Evolutionary conservation across 1,140 invertebrate species (phyloP).

Genomic region (Euschistus heros): DNA sequence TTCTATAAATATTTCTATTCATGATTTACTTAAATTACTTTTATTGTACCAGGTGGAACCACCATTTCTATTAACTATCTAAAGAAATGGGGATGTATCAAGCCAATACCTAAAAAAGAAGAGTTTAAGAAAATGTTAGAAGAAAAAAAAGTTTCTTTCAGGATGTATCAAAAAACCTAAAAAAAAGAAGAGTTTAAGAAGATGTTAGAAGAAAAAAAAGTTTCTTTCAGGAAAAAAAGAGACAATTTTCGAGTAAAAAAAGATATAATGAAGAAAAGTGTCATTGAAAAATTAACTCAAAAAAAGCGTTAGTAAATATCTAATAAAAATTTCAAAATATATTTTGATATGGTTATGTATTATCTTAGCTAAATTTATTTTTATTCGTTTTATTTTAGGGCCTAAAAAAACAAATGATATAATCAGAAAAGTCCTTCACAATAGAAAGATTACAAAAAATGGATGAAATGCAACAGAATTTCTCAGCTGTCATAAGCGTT

Average conservation of each 20-base stretch:
- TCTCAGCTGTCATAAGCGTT: too few species aligned
- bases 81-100: conserved; percentile 53
- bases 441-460: too few species aligned
- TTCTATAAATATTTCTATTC: neutral
- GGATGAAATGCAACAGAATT: too few species aligned
- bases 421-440: too few species aligned
- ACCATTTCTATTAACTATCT: conserved; percentile 58
- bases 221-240: conserved; percentile 36
- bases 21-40: neutral
- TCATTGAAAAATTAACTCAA: conserved; percentile 25
- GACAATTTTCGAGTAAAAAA: conserved; percentile 40
- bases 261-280: conserved; percentile 35
- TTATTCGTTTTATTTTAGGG: neutral
- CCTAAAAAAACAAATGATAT: too few species aligned
- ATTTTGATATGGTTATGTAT: neutral
- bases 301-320: conserved; percentile 12
- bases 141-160: too few species aligned
- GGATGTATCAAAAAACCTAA: too few species aligned
- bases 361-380: neutral
- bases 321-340: neutral
- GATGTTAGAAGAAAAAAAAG: neutral
- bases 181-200: conserved; percentile 44
- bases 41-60: conserved; percentile 45
- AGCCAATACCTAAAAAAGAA: conserved; percentile 49
- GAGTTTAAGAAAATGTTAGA: too few species aligned